Base-by-base conservation (phyloP, 2,888 invertebrate species). In the Dryomyza anilis region DNA sequence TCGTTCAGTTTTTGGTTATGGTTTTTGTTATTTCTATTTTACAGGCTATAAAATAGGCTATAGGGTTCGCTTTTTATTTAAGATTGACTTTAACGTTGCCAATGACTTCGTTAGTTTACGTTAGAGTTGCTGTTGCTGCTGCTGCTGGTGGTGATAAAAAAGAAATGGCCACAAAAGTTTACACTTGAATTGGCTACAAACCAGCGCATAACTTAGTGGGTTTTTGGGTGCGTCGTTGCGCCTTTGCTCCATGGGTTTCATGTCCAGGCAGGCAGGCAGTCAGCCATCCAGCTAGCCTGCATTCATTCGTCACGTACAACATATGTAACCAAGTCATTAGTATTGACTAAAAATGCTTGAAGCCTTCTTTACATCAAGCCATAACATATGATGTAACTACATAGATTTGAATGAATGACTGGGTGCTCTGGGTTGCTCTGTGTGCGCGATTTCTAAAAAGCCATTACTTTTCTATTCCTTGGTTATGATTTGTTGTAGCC, bases 401-500 rank as follows among this genome's bases (percentile, higher is more conserved):
- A 29, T 43, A 8, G 25, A 43, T 12, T 2, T 33, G 33, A n/a
- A 39, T 52, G 46, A 7, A 25, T 39, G 53, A 39, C 14, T 21
- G 19, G n/a, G 62, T 64, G 64, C 48, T 52, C n/a, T 64, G 64
- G 48, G 58, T 57, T 56, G n/a, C 29, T 23, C n/a, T n/a, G 62
- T 64, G 64, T 53, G 53, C n/a, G 67, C 67, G 48, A 61, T 57
- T 56, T 16, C 29, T 23, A 63, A 52, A 62, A 58, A 59, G 45
- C 39, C 46, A 66, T 63, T 57, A 57, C 39, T 29, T 14, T n/a
- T n/a, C n/a, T n/a, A n/a, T 55, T 55, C 19, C 10, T 55, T 55
- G 30, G 10, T 12, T 55, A 19, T n/a, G 25, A 25, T 27, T 14
- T 14, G 50, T 2, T 14, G 14, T 25, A 3, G 19, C 16, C 21